Percentiles rank a stretch among this genome's conserved stretches.
These are phyloP conservation scores for Eumerus sabulonum DNA, from an alignment of 2,888 invertebrate species.

Conservation along the genomic window DNA sequence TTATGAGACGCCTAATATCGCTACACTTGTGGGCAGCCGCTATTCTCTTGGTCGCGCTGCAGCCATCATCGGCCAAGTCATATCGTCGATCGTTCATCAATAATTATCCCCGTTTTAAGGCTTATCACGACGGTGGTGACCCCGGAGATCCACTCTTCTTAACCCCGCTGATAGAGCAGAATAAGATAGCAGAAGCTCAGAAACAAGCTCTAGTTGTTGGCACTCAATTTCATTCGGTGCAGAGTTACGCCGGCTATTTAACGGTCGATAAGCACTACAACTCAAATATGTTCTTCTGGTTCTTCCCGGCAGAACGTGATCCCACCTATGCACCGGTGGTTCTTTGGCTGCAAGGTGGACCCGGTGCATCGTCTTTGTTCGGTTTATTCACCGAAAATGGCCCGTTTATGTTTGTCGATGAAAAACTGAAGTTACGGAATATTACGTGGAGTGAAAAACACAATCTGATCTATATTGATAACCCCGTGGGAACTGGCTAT, in stretches of 20 bases:
- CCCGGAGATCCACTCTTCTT: constrained; percentile 79
- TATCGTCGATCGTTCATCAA: constrained; percentile 76
- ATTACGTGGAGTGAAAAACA: constrained; percentile 90
- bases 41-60: constrained; percentile 14
- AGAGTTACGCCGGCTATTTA: constrained; percentile 84
- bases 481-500: constrained; percentile 95
- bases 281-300: constrained; percentile 95
- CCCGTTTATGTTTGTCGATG: constrained; percentile 82
- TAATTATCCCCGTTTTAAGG: constrained; percentile 76
- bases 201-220: constrained; percentile 75
- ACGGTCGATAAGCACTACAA: constrained; percentile 88
- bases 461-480: constrained; percentile 92
- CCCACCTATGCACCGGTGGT: constrained; percentile 84
- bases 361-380: constrained; percentile 88
- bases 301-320: constrained; percentile 85
- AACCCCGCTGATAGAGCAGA: constrained; percentile 75
- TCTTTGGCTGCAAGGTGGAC: constrained; percentile 93
- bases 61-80: constrained; percentile 22
- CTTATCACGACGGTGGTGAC: constrained; percentile 74
- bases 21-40: constrained; percentile 1
- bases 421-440: constrained; percentile 81
- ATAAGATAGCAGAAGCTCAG: constrained; percentile 78
- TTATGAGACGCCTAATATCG: background rate
- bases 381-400: constrained; percentile 92
- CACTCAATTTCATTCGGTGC: constrained; percentile 76